Conservation (phyloP, 2,888 invertebrate genomes). For the Mimumesa dahlbomi region DNA sequence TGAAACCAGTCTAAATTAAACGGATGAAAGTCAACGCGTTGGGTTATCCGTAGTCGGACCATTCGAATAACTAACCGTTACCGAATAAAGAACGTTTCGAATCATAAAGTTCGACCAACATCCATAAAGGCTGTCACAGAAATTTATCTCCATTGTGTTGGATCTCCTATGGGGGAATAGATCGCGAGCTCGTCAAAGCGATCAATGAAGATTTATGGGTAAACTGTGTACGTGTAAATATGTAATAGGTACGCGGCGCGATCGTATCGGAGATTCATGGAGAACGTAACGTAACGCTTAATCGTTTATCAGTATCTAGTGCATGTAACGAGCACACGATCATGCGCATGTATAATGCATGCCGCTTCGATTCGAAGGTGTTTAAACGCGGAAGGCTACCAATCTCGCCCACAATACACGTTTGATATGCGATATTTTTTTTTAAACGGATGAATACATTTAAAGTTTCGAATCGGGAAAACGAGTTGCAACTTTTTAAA, state of each 20-base stretch:
- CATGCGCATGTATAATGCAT: neutral
- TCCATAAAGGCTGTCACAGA: neutral
- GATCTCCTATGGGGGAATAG: slow-evolving; percentile 3
- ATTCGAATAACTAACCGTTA: neutral
- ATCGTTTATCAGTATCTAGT: slow-evolving; percentile 33
- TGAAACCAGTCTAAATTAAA: too few relatives aligned
- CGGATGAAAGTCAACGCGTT: too few relatives aligned
- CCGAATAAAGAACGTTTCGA: neutral
- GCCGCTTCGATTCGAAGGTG: neutral
- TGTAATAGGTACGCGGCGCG: slow-evolving; percentile 6
- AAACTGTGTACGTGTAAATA: slow-evolving; percentile 34
- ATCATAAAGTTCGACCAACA: neutral
- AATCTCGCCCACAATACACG: too few relatives aligned
- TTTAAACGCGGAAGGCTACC: too few relatives aligned
- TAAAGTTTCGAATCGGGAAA: too few relatives aligned
- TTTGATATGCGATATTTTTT: too few relatives aligned
- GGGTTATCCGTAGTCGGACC: too few relatives aligned
- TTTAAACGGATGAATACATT: too few relatives aligned
- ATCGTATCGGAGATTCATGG: slow-evolving; percentile 15
- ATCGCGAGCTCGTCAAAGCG: slow-evolving; percentile 33
- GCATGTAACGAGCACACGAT: neutral
- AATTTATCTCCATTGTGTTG: slow-evolving; percentile 55
- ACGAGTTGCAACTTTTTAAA: too few relatives aligned
- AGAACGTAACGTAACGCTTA: slow-evolving; percentile 18
- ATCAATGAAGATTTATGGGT: slow-evolving; percentile 39